Percentiles rank a stretch among this genome's conserved stretches.
phyloP scores from a whole-genome alignment of 2,797 vertebrate species.

The Garrulus glandarius region DNA sequence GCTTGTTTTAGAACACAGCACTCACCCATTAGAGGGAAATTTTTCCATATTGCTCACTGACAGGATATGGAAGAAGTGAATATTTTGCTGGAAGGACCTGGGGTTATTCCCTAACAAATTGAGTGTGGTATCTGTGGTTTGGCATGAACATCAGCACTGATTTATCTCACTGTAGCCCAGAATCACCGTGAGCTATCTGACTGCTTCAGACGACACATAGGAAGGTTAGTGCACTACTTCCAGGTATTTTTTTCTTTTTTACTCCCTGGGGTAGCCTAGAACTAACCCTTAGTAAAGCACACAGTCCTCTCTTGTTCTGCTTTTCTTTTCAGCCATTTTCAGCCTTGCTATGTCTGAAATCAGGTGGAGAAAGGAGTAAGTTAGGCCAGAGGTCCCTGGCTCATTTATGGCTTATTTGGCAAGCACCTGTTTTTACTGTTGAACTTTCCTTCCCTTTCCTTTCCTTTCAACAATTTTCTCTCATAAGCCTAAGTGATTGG shows the following conservation, averaged over 20 bases:
- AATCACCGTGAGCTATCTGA: background rate
- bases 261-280: background rate
- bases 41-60: constrained; percentile 62
- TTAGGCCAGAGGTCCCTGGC: background rate
- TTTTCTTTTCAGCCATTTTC: background rate
- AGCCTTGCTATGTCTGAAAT: background rate
- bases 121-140: constrained; percentile 52
- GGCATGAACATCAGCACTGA: background rate
- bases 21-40: constrained; percentile 35
- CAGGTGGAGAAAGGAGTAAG: background rate
- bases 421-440: background rate
- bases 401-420: background rate
- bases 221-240: background rate
- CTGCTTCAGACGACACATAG: background rate
- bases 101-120: constrained; percentile 62
- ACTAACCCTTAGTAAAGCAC: background rate
- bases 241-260: background rate
- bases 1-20: background rate
- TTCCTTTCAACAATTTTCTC: background rate
- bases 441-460: background rate
- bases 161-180: constrained; percentile 6
- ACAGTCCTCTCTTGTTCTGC: background rate
- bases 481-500: background rate
- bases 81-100: constrained; percentile 45
- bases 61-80: constrained; percentile 43